Conservation (phyloP, 92 coral and sea anemone species). For the Ricordea florida region DNA sequence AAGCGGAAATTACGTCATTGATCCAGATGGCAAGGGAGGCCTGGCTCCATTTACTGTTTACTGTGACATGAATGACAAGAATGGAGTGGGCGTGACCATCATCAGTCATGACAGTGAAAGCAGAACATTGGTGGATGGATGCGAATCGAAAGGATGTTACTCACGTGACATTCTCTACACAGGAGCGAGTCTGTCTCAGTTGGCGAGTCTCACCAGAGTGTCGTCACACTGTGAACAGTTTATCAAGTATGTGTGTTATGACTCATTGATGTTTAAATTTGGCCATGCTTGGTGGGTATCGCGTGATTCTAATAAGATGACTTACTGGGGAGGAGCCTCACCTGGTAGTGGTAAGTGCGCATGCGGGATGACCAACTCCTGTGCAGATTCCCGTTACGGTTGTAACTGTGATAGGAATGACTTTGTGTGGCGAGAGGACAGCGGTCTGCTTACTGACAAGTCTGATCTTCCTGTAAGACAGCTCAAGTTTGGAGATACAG, state of each 20-base stretch:
- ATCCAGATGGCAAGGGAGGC: conserved; percentile 12
- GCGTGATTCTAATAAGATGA: conserved; percentile 20
- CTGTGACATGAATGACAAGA: conserved; percentile 56
- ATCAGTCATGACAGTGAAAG: conserved; percentile 48
- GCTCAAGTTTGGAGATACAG: no score
- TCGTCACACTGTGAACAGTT: conserved; percentile 44
- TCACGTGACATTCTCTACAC: conserved; percentile 26
- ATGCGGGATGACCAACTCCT: conserved; percentile 28
- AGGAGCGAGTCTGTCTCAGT: conserved; percentile 44
- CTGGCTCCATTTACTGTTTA: conserved; percentile 2
- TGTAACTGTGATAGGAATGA: conserved; percentile 57
- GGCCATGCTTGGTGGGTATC: conserved; percentile 44
- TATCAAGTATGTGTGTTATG: conserved; percentile 32
- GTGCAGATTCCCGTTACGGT: background rate
- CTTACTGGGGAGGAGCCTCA: conserved; percentile 46
- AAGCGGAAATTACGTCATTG: conserved; percentile 10
- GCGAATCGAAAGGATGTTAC: background rate
- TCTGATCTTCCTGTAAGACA: conserved; percentile 23
- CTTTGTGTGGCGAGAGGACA: conserved; percentile 30
- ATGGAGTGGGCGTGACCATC: conserved; percentile 53
- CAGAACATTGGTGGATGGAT: conserved; percentile 41
- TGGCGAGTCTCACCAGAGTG: conserved; percentile 33
- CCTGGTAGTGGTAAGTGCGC: conserved; percentile 44
- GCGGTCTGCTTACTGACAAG: conserved; percentile 43
- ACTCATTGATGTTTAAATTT: background rate